These are phyloP conservation scores for Vireo griseus DNA, from an alignment of 2,797 vertebrate genomes.

Conservation along the genomic window DNA sequence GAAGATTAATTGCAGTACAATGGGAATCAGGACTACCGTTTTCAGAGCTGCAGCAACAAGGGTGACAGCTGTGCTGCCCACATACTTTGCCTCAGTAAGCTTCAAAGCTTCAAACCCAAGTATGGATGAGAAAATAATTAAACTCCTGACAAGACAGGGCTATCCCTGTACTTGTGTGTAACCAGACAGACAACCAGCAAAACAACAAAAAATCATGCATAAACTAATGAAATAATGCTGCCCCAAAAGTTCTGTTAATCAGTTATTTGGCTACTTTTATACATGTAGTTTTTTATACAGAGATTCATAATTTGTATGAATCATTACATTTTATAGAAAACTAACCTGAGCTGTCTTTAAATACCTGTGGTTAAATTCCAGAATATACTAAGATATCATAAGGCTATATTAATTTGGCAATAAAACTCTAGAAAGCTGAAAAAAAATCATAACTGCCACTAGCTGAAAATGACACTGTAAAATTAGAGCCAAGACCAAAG, in stretches of 20 bases:
- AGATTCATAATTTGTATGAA: background rate
- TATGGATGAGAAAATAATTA: slow-evolving; percentile 72
- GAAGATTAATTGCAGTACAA: slow-evolving; percentile 81
- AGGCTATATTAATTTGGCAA: slow-evolving; percentile 8
- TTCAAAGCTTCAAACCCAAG: slow-evolving; percentile 67
- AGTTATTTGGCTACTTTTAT: background rate
- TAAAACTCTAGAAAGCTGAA: background rate
- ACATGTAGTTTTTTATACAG: background rate
- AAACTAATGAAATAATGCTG: background rate
- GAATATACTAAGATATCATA: background rate
- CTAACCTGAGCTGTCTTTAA: background rate
- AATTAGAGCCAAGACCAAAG: background rate
- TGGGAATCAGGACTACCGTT: slow-evolving; percentile 61
- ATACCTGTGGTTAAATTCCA: background rate
- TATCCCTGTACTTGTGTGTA: background rate
- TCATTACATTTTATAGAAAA: background rate
- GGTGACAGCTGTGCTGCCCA: slow-evolving; percentile 69
- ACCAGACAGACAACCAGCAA: background rate
- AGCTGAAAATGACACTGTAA: background rate
- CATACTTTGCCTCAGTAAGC: slow-evolving; percentile 68
- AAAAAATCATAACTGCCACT: background rate
- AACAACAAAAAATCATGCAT: background rate
- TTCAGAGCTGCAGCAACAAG: slow-evolving; percentile 24
- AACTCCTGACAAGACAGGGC: slow-evolving; percentile 38
- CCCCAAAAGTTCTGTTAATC: background rate